Base-by-base conservation (phyloP, 1,140 invertebrate genomes). In the Drosophila cardini region DNA sequence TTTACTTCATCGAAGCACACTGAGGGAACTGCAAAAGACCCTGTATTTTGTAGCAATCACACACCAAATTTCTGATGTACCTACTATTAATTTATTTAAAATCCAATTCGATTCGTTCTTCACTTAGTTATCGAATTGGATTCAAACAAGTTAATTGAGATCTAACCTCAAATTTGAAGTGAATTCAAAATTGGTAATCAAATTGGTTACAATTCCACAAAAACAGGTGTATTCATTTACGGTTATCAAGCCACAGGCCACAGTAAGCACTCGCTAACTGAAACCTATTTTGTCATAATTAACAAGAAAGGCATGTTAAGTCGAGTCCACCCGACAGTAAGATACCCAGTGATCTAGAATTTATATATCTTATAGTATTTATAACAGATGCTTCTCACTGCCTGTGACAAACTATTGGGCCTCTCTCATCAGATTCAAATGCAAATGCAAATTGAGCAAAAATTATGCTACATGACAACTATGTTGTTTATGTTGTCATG, bases 351-450 rank as follows among this genome's bases (percentile, higher is more conserved):
- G 21, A 26, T 26, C 21, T 4, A 26, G 4, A 2, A 5, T 5
- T 26, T 4, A 26, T 26, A 26, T 0, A 26, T 5, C 4, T 26
- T 26, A 21, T 21, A 3, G 1, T 21, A 4, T 5, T 4, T 21
- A 4, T 5, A 26, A 5, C 2, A 5, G 21, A 26, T 26, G 3
- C 21, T 1, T 26, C 21, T 26, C 21, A 4, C 21, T 26, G 21
- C 21, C 21, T 26, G 21, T 26, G 21, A 26, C 21, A 26, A 26
- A 26, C 21, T 26, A 26, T n/a, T n/a, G n/a, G n/a, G n/a, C n/a
- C n/a, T n/a, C n/a, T n/a, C n/a, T n/a, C n/a, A 64, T 79, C 67
- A 69, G 80, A 82, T 82, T 70, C 32, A 40, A 78, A 76, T 67
- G 68, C 52, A 30, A 64, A 71, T 46, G 56, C 42, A 45, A 76